Percentiles rank a stretch among this genome's conserved stretches.
phyloP scores from a whole-genome alignment of 2,797 vertebrate genomes.

The Chrosomus eos region DNA sequence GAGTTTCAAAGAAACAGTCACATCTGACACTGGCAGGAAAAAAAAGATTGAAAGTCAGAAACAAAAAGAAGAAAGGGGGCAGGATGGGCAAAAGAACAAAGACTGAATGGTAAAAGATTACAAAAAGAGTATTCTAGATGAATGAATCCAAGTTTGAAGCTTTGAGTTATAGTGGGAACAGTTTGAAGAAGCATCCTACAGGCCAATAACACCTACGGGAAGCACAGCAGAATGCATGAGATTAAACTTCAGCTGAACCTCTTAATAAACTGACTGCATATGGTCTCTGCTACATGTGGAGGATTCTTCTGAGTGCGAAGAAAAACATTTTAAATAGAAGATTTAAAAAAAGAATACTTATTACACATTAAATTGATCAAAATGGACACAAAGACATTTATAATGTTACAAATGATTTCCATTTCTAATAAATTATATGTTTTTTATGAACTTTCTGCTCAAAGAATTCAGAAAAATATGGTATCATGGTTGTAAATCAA shows the following conservation, averaged over 20 bases:
- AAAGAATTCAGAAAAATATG: background rate
- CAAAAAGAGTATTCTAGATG: slow-evolving; percentile 5
- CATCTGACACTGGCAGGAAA: background rate
- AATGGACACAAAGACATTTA: background rate
- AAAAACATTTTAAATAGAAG: background rate
- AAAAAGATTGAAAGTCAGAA: too few relatives aligned
- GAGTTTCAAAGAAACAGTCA: background rate
- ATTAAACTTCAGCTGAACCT: background rate
- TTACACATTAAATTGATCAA: background rate
- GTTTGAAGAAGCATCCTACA: background rate
- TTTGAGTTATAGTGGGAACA: background rate
- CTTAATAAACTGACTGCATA: background rate
- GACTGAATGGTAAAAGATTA: slow-evolving; percentile 1
- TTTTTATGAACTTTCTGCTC: background rate
- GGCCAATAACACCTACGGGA: background rate
- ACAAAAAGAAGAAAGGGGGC: background rate
- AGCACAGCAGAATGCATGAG: background rate
- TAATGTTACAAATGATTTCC: background rate
- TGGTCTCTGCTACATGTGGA: background rate
- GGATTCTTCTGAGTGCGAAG: background rate
- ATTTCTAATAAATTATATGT: background rate
- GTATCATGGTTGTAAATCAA: background rate
- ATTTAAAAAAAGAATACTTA: background rate
- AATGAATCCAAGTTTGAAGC: background rate
- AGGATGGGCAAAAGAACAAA: slow-evolving; percentile 4